phyloP scores from a whole-genome alignment of 2,113 vertebrate species.

The Psilopsiagon aurifrons region DNA sequence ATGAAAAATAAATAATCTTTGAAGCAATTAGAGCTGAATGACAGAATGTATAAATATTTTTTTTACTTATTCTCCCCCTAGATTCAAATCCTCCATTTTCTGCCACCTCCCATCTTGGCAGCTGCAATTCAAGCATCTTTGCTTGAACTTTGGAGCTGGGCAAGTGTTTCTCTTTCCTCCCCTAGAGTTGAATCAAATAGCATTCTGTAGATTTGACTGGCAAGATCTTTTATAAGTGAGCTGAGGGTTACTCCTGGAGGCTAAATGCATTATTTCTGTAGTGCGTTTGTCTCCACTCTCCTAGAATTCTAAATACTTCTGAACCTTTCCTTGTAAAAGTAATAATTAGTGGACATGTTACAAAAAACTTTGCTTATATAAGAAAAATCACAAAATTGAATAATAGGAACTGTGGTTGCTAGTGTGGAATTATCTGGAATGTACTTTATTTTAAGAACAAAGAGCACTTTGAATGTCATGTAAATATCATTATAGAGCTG shows the following conservation, averaged over 20 bases:
- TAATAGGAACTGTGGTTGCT: constrained; percentile 28
- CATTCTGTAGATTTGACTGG: constrained; percentile 76
- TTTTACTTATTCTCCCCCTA: constrained; percentile 76
- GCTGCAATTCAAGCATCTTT: constrained; percentile 69
- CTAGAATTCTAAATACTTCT: constrained; percentile 70
- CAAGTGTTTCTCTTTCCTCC: constrained; percentile 72
- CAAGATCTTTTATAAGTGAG: constrained; percentile 74
- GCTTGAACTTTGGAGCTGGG: constrained; percentile 75
- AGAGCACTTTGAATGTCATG: constrained; percentile 73
- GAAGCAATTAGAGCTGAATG: constrained; percentile 80
- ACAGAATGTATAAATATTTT: constrained; percentile 78
- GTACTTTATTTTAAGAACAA: constrained; percentile 75
- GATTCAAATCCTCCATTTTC: constrained; percentile 70
- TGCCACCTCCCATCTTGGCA: constrained; percentile 72
- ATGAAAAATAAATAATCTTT: constrained; percentile 83
- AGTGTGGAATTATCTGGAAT: constrained; percentile 71
- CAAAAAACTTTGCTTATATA: constrained; percentile 51
- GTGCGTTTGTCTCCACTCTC: constrained; percentile 67
- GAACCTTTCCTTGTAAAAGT: constrained; percentile 68
- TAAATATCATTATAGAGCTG: constrained; percentile 75
- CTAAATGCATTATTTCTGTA: constrained; percentile 76
- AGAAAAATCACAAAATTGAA: constrained; percentile 48
- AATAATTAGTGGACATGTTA: constrained; percentile 73
- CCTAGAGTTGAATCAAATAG: constrained; percentile 70
- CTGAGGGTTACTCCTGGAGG: constrained; percentile 71